Percentiles rank a stretch among this genome's conserved stretches.
These are phyloP conservation scores for Bombus soroeensis DNA, from an alignment of 1,140 invertebrate species.

Conservation along the genomic window DNA sequence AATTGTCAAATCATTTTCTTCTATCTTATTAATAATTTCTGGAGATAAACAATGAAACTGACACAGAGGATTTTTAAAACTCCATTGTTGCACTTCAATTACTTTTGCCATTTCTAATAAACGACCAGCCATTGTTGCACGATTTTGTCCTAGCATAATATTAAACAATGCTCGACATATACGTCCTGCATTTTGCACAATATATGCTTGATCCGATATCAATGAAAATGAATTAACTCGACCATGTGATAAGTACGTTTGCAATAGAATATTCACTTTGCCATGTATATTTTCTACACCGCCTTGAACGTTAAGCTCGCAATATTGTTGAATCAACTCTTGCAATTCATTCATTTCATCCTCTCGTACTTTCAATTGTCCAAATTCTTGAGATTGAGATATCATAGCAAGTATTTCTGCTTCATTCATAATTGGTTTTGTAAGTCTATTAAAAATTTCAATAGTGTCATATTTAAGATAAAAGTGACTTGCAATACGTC, in stretches of 20 bases:
- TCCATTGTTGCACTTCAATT: conserved; percentile 95
- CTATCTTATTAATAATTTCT: conserved; percentile 93
- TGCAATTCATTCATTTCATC: conserved; percentile 97
- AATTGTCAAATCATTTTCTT: conserved; percentile 88
- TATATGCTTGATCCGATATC: conserved; percentile 96
- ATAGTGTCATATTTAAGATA: conserved; percentile 99
- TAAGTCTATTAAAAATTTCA: conserved; percentile 93
- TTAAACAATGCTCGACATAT: conserved; percentile 97
- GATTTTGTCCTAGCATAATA: conserved; percentile 94
- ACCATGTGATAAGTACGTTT: conserved; percentile 93
- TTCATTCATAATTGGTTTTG: conserved; percentile 92
- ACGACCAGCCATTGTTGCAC: conserved; percentile 93
- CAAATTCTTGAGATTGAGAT: conserved; percentile 96
- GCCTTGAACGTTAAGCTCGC: conserved; percentile 89
- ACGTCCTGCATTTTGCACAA: conserved; percentile 95
- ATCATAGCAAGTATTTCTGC: conserved; percentile 94
- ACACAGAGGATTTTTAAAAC: conserved; percentile 91
- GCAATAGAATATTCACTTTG: conserved; percentile 98
- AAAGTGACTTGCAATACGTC: conserved; percentile 97
- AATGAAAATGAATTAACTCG: conserved; percentile 94
- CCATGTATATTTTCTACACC: conserved; percentile 95
- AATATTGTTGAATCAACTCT: conserved; percentile 87
- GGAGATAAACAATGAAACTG: conserved; percentile 92
- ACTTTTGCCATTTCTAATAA: conserved; percentile 94
- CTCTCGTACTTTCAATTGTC: conserved; percentile 97